Base-by-base conservation (phyloP, 2,797 vertebrate species). In the Pipistrellus nathusii region DNA sequence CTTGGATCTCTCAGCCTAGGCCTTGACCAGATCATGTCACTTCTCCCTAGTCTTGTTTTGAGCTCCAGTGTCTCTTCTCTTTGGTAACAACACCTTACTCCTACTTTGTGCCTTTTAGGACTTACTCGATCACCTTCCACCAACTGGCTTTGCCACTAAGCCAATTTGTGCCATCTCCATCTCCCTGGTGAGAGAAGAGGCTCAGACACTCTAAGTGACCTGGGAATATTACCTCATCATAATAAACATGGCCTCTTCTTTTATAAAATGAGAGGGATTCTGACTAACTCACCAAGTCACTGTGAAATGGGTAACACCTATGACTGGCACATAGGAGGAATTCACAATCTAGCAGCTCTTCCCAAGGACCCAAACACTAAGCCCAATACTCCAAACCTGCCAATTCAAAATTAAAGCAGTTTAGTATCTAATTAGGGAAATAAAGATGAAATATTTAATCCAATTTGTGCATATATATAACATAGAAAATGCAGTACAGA, bases 41-140 rank as follows among this genome's bases (percentile, higher is more conserved):
- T 91, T 95, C 66, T 88, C 38, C 30, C 17, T 23, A 15, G 23
- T 53, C 30, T 66, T 64, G 14, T 80, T 23, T 89, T 53, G 3
- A 59, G 32, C 18, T 18, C 12, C 20, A 27, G 27, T 27, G 13
- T 27, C 15, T 48, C 41, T 75, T 55, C 18, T 82, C 27, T 82
- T 23, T 81, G 62, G 9, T 23, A 72, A 87, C 53, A 94, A 69
- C 1, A 68, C 17, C 30, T 85, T 55, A 3, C 78, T 88, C 51
- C 46, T 68, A 57, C 3, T 77, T 10, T 71, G 35, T 66, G 35
- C 14, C 20, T 30, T 80, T 15, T n/a, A 69, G 20, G 12, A 57
- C 32, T 8, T n/a, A 1, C 6, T 2, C 3, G 9, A 4, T 66
- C 41, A 12, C 3, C 1, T 6, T 5, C 12, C 0, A 75, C 46